A percentile compares a stretch with the other conserved stretches of the same genome.
These are phyloP conservation scores for Serrognathus titanus DNA, from an alignment of 2,888 invertebrate genomes.

Conservation along the genomic window DNA sequence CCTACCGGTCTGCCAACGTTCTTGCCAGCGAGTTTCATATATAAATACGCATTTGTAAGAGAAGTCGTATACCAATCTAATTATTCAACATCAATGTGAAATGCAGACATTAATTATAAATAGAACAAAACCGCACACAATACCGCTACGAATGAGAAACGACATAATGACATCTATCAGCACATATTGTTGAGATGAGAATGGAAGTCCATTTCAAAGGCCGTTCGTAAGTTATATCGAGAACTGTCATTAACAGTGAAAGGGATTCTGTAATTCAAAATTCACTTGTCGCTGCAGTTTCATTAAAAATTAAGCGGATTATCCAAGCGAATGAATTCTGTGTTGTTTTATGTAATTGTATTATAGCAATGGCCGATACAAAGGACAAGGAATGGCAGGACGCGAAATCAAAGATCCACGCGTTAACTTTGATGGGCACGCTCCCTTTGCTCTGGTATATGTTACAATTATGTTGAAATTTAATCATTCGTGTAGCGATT, in stretches of 20 bases:
- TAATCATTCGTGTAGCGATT: conserved; percentile 49
- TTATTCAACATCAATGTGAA: too few species aligned
- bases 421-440: conserved; percentile 29
- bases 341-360: background rate
- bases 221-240: background rate
- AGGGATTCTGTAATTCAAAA: background rate
- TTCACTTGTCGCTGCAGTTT: background rate
- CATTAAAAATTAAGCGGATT: background rate
- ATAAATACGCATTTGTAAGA: too few species aligned
- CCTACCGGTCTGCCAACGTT: too few species aligned
- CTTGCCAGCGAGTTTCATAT: too few species aligned
- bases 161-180: conserved; percentile 3
- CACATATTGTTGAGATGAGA: background rate
- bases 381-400: conserved; percentile 21
- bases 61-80: too few species aligned
- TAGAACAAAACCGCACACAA: background rate
- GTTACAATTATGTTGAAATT: conserved; percentile 52
- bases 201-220: background rate
- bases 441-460: conserved; percentile 35
- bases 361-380: conserved; percentile 4
- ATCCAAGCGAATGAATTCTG: background rate
- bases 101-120: background rate
- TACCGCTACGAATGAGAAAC: background rate
- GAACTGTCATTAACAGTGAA: conserved; percentile 1
- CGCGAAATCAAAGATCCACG: conserved; percentile 28